Evolutionary conservation across 2,113 vertebrate genomes (phyloP).

Genomic region (Pterocles gutturalis): DNA sequence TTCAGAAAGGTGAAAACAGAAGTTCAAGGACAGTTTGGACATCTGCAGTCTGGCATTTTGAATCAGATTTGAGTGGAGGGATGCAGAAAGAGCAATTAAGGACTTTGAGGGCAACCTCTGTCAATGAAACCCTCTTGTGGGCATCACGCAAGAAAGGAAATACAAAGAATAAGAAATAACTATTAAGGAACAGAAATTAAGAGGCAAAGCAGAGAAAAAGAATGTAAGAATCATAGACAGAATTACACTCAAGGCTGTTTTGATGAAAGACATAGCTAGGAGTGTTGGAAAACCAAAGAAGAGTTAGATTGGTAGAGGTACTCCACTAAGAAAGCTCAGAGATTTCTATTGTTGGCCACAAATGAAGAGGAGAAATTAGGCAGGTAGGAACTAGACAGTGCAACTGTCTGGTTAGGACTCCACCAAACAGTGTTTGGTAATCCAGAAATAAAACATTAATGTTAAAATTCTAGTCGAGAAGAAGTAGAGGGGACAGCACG

Average conservation of each 20-base stretch:
- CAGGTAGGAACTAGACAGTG: background rate
- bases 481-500: background rate
- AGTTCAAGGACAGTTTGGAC: background rate
- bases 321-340: background rate
- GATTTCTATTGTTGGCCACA: background rate
- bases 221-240: background rate
- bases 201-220: background rate
- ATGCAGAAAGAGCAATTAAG: background rate
- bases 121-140: background rate
- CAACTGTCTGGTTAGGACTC: background rate
- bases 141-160: background rate
- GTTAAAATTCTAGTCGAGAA: background rate
- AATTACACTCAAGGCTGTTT: background rate
- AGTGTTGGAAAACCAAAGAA: background rate
- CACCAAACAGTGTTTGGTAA: background rate
- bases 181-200: background rate
- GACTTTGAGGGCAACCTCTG: background rate
- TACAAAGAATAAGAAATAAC: background rate
- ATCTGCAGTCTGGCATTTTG: background rate
- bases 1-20: background rate
- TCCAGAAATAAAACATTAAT: background rate
- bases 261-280: background rate
- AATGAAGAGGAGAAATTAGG: background rate
- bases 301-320: background rate
- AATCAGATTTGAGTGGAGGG: background rate